Evolutionary conservation across 2,888 invertebrate species (phyloP).

Genomic region (Ormyrus nitidulus): DNA sequence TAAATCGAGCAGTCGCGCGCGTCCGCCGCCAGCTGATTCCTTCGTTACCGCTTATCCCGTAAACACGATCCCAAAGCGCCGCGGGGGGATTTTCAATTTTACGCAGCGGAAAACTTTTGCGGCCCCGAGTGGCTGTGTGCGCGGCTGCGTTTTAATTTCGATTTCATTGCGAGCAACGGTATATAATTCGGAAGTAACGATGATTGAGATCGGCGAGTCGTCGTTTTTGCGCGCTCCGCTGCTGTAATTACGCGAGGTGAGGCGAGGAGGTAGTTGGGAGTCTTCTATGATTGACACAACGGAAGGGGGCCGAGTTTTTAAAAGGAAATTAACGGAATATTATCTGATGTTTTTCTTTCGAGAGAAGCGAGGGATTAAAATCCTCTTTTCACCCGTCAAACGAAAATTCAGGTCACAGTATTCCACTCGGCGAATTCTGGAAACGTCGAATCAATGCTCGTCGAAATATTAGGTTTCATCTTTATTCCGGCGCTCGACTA

Average conservation of each 20-base stretch:
- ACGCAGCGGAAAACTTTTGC: slow-evolving; percentile 10
- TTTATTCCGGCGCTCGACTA: no score
- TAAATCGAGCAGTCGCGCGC: slow-evolving; percentile 32
- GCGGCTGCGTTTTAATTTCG: slow-evolving; percentile 13
- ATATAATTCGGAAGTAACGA: neutral
- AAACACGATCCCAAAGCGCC: slow-evolving; percentile 26
- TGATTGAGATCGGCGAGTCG: slow-evolving; percentile 23
- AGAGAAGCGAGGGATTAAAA: no score
- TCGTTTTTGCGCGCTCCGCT: neutral
- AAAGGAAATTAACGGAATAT: neutral
- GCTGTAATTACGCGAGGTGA: neutral
- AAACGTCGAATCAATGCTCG: no score
- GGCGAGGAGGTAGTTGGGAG: neutral
- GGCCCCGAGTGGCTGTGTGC: neutral
- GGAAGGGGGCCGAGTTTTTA: neutral
- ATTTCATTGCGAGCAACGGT: neutral
- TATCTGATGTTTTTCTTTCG: no score
- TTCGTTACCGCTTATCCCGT: slow-evolving; percentile 20
- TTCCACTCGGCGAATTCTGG: no score
- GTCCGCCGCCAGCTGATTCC: slow-evolving; percentile 13
- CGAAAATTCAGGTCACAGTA: no score
- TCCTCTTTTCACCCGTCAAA: no score
- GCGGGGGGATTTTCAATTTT: slow-evolving; percentile 50
- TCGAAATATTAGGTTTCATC: no score
- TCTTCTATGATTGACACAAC: neutral